A percentile compares a stretch with the other conserved stretches of the same genome.
These are phyloP conservation scores for Drosophila ananassae DNA, from an alignment of 1,140 invertebrate species.

Conservation along the genomic window DNA sequence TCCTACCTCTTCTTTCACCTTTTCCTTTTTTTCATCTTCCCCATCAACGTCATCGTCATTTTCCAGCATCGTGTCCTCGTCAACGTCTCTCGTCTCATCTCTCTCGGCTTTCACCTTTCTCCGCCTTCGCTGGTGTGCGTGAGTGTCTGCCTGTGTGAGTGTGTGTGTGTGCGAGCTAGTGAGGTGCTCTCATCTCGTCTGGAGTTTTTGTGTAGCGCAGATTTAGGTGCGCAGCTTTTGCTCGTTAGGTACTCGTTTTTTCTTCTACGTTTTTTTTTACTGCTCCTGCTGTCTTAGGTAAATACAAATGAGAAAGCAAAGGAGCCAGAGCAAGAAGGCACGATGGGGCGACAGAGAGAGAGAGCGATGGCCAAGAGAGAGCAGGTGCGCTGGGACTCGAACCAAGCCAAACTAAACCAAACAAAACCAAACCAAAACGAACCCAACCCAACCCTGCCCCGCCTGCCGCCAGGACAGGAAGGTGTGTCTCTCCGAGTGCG, in stretches of 20 bases:
- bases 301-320: constrained; percentile 77
- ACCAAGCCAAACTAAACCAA: constrained; percentile 22
- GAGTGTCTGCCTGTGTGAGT: constrained; percentile 36
- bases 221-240: constrained; percentile 69
- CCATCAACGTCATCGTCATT: constrained; percentile 43
- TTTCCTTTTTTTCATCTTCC: constrained; percentile 5
- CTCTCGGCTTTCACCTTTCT: constrained; percentile 69
- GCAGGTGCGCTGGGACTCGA: constrained; percentile 60
- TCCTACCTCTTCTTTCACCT: background rate
- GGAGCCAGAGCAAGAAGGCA: constrained; percentile 39
- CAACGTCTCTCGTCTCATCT: constrained; percentile 62
- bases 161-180: constrained; percentile 30
- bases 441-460: constrained; percentile 18
- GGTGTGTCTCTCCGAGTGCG: constrained; percentile 65
- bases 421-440: constrained; percentile 19
- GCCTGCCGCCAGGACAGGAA: constrained; percentile 60
- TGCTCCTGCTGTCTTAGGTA: constrained; percentile 73
- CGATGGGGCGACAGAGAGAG: background rate
- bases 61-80: constrained; percentile 54
- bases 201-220: constrained; percentile 73
- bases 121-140: constrained; percentile 17
- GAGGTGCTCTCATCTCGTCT: constrained; percentile 63
- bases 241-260: constrained; percentile 69
- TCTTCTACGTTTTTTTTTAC: constrained; percentile 31
- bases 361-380: constrained; percentile 49